Evolutionary conservation across 2,797 vertebrate species (phyloP).

Genomic region (Coregonus suidteri): DNA sequence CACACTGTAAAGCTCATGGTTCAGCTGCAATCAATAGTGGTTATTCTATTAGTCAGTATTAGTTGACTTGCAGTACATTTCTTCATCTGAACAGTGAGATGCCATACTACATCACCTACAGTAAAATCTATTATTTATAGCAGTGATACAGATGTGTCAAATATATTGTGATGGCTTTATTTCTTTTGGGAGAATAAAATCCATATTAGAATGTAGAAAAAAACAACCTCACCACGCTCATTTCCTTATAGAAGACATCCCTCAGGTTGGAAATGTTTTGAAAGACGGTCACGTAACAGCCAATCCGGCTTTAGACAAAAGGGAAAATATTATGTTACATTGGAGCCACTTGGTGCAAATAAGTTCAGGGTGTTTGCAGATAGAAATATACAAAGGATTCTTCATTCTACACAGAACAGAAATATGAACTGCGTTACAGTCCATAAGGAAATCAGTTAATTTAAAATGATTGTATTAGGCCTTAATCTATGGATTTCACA

Average conservation of each 20-base stretch:
- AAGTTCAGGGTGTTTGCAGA: background rate
- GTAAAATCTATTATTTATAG: background rate
- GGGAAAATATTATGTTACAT: background rate
- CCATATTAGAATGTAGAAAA: background rate
- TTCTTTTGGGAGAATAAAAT: background rate
- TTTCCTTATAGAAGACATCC: constrained; percentile 95
- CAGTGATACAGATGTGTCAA: background rate
- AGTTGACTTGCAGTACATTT: background rate
- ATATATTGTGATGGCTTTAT: background rate
- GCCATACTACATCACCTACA: background rate
- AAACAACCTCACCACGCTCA: constrained; percentile 85
- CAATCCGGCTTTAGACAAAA: constrained; percentile 82
- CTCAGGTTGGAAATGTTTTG: constrained; percentile 93
- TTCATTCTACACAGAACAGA: background rate
- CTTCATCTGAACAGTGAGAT: background rate
- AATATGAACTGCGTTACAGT: no score
- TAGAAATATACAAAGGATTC: background rate
- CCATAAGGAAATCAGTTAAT: no score
- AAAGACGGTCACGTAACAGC: constrained; percentile 92
- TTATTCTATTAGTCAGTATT: constrained; percentile 11
- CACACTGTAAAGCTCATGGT: constrained; percentile 88
- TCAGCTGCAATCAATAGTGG: constrained; percentile 78
- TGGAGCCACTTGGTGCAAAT: background rate
- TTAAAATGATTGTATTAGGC: no score
- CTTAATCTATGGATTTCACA: no score